A percentile compares a stretch with the other conserved stretches of the same genome.
Evolutionary conservation across 2,797 vertebrate species (phyloP).

Genomic region (Pterois miles): DNA sequence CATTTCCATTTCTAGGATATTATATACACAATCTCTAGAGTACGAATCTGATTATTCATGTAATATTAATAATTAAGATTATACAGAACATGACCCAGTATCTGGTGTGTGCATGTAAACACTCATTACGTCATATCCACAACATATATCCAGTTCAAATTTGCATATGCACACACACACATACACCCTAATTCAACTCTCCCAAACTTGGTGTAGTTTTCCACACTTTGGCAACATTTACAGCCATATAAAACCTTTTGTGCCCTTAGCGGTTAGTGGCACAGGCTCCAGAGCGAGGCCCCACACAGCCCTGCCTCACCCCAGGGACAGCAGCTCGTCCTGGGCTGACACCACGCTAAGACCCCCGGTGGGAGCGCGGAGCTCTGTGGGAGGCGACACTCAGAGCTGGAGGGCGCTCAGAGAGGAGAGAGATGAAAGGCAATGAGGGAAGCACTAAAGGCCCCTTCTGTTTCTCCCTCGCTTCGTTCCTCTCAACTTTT

Average conservation of each 20-base stretch:
- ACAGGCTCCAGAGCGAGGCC: constrained; percentile 18
- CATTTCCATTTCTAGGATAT: not conserved
- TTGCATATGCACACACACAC: not conserved
- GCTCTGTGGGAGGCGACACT: constrained; percentile 45
- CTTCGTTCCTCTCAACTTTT: not conserved
- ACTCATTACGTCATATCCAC: not conserved
- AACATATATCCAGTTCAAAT: not conserved
- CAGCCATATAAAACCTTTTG: not conserved
- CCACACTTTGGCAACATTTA: not conserved
- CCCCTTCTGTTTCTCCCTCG: constrained; percentile 33
- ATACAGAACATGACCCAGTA: constrained; percentile 1
- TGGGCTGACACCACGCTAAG: constrained; percentile 55
- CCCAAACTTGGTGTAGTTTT: not conserved
- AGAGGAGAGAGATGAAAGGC: constrained; percentile 76
- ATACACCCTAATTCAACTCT: not conserved
- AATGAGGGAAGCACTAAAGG: constrained; percentile 50
- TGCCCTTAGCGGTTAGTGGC: constrained; percentile 15
- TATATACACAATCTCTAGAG: not conserved
- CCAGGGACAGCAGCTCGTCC: constrained; percentile 42
- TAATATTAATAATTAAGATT: not conserved
- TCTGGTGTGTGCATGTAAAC: constrained; percentile 2
- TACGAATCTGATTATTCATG: not conserved
- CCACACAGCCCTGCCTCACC: not conserved
- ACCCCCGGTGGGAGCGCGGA: constrained; percentile 27
- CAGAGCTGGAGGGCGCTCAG: constrained; percentile 72